Evolutionary conservation across 2,888 invertebrate genomes (phyloP).

Genomic region (Macrosiphum euphorbiae): DNA sequence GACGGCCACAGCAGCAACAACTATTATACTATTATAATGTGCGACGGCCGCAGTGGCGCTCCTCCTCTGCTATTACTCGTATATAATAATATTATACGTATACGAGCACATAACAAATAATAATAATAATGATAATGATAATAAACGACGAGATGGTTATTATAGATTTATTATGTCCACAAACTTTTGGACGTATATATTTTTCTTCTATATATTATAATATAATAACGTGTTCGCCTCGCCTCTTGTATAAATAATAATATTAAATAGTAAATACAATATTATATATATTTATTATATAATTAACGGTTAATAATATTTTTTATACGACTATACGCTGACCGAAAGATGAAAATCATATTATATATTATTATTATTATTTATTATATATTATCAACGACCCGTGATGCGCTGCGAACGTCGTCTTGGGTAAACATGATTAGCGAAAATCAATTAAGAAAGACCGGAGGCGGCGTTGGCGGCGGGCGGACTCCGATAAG

Average conservation of each 20-base stretch:
- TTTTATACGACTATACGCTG: neutral
- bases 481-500: neutral
- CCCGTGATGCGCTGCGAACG: neutral
- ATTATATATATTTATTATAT: neutral
- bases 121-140: neutral
- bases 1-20: neutral
- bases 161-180: constrained; percentile 19
- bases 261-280: neutral
- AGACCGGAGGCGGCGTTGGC: constrained; percentile 26
- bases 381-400: constrained; percentile 22
- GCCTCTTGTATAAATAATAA: neutral
- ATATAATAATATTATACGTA: neutral
- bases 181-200: neutral
- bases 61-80: neutral
- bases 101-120: neutral
- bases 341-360: neutral
- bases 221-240: neutral
- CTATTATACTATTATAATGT: constrained; percentile 2
- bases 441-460: constrained; percentile 54
- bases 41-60: neutral
- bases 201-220: neutral
- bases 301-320: neutral
- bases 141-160: constrained; percentile 18
- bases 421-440: constrained; percentile 40
- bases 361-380: neutral